Base-by-base conservation (phyloP, 2,113 vertebrate species). In the Dicaeum eximium region DNA sequence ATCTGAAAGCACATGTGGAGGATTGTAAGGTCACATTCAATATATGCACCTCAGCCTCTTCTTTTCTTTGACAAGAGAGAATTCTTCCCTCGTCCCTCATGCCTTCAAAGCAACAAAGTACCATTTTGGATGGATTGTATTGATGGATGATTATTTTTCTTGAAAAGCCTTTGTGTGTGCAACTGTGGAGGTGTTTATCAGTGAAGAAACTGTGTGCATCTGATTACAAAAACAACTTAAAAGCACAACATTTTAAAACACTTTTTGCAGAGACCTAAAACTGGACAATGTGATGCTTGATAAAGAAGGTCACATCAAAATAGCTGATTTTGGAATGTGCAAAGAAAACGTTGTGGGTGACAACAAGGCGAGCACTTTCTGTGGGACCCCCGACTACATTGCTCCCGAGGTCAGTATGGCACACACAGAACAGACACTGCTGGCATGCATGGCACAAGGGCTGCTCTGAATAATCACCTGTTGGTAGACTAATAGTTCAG, bases 271-370 rank as follows among this genome's bases (percentile, higher is more conserved):
- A 97, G 99, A 99, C 96, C 98, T 99, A 51, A 99, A 99, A 97
- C 98, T 99, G 94, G 99, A 99, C 96, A 99, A 99, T 2, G 98
- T 99, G 92, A 99, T 99, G 99, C 97, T 99, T 84, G 99, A 99
- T 93, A 97, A 94, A 57, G 98, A 99, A 7, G 99, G 99, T 40
- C 99, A 99, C 94, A 98, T 99, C 91, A 99, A 99, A 96, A 99
- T 99, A 17, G 99, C 99, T 0, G 99, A 99, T 92, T 99, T 99
- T 20, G 99, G 99, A 35, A 99, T 99, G 99, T 99, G 99, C 94
- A 99, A 99, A 97, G 99, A 99, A 95, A 99, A 99, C 0, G 97
- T 99, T 74, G 88, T 98, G 23, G 98, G 98, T 5, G 99, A 99
- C 13, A 98, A 98, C 90, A 98, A 98, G 20, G 99, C 99, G 5